These are phyloP conservation scores for Falcaria lacertinaria DNA, from an alignment of 2,888 invertebrate species.

Conservation along the genomic window DNA sequence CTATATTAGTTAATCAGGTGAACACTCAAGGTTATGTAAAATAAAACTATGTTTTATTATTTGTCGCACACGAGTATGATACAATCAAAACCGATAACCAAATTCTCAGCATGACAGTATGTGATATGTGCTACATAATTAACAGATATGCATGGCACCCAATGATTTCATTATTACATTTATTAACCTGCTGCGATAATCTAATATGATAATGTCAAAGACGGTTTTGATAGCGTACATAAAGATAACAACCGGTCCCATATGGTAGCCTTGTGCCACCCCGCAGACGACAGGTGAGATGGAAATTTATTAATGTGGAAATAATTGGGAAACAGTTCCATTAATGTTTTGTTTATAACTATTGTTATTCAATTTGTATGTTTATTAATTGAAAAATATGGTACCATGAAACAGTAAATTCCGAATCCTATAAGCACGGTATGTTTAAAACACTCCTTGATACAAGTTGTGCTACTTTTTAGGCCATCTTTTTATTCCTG, in stretches of 20 bases:
- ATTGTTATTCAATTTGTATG: no score
- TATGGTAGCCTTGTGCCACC: slow-evolving; percentile 11
- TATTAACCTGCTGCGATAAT: slow-evolving; percentile 35
- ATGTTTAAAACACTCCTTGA: no score
- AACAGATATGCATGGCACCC: slow-evolving; percentile 22
- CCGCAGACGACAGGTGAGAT: slow-evolving; percentile 1
- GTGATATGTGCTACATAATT: slow-evolving; percentile 3
- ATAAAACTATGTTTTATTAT: not conserved
- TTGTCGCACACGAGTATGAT: not conserved
- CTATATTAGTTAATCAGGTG: no score
- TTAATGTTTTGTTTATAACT: not conserved
- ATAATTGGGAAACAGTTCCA: not conserved
- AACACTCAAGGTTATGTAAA: not conserved
- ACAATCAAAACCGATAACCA: not conserved
- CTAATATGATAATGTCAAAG: slow-evolving; percentile 31
- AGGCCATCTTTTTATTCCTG: no score
- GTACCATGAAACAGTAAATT: no score
- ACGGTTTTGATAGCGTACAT: slow-evolving; percentile 22
- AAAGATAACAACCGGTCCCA: slow-evolving; percentile 23
- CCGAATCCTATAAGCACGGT: no score
- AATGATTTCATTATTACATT: slow-evolving; percentile 24
- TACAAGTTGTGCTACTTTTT: no score
- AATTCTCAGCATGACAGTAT: not conserved
- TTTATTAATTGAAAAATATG: no score
- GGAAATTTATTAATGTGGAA: not conserved